Base-by-base conservation (phyloP, 1,140 invertebrate genomes). In the Achroia grisella region DNA sequence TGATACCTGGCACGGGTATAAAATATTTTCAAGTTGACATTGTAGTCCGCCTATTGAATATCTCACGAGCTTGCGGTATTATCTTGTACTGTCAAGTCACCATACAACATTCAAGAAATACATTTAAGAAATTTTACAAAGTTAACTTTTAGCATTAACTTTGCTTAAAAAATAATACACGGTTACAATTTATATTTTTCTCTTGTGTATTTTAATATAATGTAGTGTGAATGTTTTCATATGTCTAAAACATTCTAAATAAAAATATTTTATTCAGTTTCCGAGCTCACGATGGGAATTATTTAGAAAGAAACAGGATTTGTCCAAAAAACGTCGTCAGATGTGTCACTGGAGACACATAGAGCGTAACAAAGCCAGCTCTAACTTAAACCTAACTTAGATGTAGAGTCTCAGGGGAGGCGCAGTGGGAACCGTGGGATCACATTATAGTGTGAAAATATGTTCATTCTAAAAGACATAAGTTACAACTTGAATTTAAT, bases 11-110 rank as follows among this genome's bases (percentile, higher is more conserved):
- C 43, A 39, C 55, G 45, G 41, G 56, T 60, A 69, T 70, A 58
- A 70, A 72, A 65, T 65, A 73, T 70, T 68, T 67, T 64, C 55
- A 40, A 48, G 52, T 62, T 68, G 64, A 63, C 62, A 61, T 56
- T 54, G 49, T 62, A 52, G 48, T 53, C 39, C 56, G 54, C 57
- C 57, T 54, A 58, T 66, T 53, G 44, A 56, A 62, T 60, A 52
- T 56, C 44, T 46, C 42, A 54, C 30, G 34, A 48, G 47, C 30
- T 43, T 44, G 34, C 44, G 27, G 46, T 46, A 44, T 44, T 47
- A 23, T 35, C 31, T 39, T 34, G 14, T 8, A n/a, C 31, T 37
- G 36, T 23, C 17, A 35, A 37, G 14, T 15, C 17, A 17, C 14
- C n/a, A n/a, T 37, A 17, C 10, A 10, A 15, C 17, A 37, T 37